phyloP scores from a whole-genome alignment of 2,888 invertebrate species.

The Watsonalla binaria region DNA sequence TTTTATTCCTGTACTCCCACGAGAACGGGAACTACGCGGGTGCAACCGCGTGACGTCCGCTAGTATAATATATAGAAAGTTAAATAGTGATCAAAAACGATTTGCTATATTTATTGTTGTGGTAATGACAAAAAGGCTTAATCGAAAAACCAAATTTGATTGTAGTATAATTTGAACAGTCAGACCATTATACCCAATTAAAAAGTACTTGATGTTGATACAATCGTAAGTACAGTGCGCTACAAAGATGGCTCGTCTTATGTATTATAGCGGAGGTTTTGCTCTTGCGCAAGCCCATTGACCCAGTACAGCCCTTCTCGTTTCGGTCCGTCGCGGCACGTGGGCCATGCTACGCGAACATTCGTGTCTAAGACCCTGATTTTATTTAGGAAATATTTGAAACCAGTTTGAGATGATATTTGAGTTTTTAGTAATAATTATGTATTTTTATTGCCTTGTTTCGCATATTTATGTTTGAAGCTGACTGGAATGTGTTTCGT shows the following conservation, averaged over 20 bases:
- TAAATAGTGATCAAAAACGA: too few species aligned
- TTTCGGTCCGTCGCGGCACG: constrained; percentile 67
- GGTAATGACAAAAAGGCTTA: not conserved
- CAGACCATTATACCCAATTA: not conserved
- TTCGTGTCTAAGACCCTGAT: constrained; percentile 12
- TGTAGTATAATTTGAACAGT: not conserved
- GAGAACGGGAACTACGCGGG: too few species aligned
- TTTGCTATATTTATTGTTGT: too few species aligned
- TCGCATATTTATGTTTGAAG: too few species aligned
- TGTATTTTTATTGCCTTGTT: too few species aligned
- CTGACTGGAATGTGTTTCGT: too few species aligned
- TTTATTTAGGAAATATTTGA: not conserved
- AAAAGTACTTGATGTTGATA: not conserved
- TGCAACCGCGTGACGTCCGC: too few species aligned
- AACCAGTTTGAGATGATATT: too few species aligned
- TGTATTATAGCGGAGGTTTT: not conserved
- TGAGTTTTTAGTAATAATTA: too few species aligned
- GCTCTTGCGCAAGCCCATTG: constrained; percentile 29
- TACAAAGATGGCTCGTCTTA: not conserved
- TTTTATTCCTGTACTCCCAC: too few species aligned
- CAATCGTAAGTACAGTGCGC: not conserved
- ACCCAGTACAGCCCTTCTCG: constrained; percentile 31
- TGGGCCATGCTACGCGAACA: constrained; percentile 28
- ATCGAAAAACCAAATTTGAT: not conserved
- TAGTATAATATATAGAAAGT: too few species aligned